A percentile compares a stretch with the other conserved stretches of the same genome.
These are phyloP conservation scores for Himalopsyche japonica DNA, from an alignment of 2,888 invertebrate species.

Conservation along the genomic window DNA sequence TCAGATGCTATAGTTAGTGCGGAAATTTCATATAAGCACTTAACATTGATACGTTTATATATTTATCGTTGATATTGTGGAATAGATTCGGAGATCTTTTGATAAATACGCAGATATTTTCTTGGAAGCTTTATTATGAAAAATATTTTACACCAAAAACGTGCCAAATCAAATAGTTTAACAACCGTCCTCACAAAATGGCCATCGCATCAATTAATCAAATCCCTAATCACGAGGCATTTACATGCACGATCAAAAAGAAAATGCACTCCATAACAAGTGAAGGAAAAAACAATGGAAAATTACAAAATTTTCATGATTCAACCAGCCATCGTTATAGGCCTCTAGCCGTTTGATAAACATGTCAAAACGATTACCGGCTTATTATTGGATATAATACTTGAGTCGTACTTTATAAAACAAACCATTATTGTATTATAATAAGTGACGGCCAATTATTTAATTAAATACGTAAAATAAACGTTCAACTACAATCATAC, in stretches of 20 bases:
- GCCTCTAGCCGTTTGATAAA: not conserved
- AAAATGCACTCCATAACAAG: not conserved
- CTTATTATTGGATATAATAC: not conserved
- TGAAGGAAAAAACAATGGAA: not conserved
- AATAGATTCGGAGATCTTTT: too few relatives aligned
- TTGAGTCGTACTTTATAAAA: not conserved
- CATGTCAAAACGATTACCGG: not conserved
- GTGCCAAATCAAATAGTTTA: not conserved
- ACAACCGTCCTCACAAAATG: not conserved
- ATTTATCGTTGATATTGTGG: too few relatives aligned
- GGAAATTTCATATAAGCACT: too few relatives aligned
- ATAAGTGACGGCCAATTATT: too few relatives aligned
- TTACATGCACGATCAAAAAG: constrained; percentile 1
- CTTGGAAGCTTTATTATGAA: too few relatives aligned
- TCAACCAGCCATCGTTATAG: not conserved
- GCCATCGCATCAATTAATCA: constrained; percentile 2
- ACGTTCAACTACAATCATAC: too few relatives aligned
- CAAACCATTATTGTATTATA: not conserved
- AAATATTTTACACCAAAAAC: too few relatives aligned
- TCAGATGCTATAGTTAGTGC: too few relatives aligned
- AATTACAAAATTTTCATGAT: not conserved
- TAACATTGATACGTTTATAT: too few relatives aligned
- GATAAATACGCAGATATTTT: too few relatives aligned
- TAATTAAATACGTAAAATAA: too few relatives aligned
- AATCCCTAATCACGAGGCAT: constrained; percentile 3